A percentile compares a stretch with the other conserved stretches of the same genome.
Evolutionary conservation across 2,113 vertebrate species (phyloP).

Genomic region (Chaetorhynchus papuensis): DNA sequence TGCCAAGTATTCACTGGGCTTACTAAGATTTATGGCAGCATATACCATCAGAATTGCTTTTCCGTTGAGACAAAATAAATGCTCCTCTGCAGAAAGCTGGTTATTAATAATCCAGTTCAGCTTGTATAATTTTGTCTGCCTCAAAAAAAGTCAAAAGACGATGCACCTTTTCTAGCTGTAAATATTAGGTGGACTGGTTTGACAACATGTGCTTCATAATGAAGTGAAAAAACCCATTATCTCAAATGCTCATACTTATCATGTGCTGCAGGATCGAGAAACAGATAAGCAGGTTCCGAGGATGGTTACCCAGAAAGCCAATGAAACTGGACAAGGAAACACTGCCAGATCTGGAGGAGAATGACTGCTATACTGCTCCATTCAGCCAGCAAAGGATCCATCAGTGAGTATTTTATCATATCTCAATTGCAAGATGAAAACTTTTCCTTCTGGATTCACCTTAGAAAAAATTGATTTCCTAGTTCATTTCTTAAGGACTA

Average conservation of each 20-base stretch:
- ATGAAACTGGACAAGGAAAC: slow-evolving; percentile 91
- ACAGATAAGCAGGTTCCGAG: slow-evolving; percentile 89
- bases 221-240: neutral
- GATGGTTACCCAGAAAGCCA: slow-evolving; percentile 91
- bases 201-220: neutral
- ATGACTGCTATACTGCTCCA: slow-evolving; percentile 93
- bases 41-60: neutral
- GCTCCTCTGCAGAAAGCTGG: neutral
- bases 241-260: slow-evolving; percentile 57
- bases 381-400: slow-evolving; percentile 95
- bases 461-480: neutral
- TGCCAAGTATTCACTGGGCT: neutral
- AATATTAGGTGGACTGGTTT: neutral
- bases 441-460: neutral
- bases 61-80: neutral
- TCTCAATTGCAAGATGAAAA: neutral
- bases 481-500: neutral
- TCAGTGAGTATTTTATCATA: slow-evolving; percentile 79
- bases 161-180: neutral
- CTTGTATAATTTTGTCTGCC: neutral
- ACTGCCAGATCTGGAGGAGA: slow-evolving; percentile 91
- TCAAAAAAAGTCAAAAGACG: neutral
- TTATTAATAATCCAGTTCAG: neutral
- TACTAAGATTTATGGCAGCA: neutral
- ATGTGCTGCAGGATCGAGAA: slow-evolving; percentile 88